Evolutionary conservation across 2,797 vertebrate genomes (phyloP), one percentile per base, ranked within the genome.

Genomic region (Melanotaenia parkinsoni): DNA sequence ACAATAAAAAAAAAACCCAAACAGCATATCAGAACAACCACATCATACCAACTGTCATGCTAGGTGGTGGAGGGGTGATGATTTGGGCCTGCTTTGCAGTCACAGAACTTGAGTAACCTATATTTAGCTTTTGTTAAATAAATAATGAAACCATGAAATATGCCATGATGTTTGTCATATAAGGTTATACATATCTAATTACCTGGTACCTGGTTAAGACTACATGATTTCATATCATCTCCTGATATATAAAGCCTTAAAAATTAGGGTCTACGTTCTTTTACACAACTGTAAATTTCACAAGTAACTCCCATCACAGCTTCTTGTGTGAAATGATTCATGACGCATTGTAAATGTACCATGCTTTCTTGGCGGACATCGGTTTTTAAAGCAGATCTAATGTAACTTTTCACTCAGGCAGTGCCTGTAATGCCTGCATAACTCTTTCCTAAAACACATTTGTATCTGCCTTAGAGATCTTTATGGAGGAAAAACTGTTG

Each of bases 401-500:
- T 28, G 5, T 13, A 26, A 22, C 40, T 24, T 40, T 59, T 20
- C 18, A 26, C 53, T 56, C 43, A 33, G 24, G 38, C 50, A 47
- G 32, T 43, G 7, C 18, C 22, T 69, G 30, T 65, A 32, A 59
- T 58, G 69, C 20, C 35, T 74, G 9, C 30, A 57, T 58, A 58
- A 64, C 62, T 66, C 67, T 28, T 30, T 47, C 20, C 30, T 30
- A 62, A 43, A 57, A 24, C 33, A 68, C 40, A 76, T 85, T 68
- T 72, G 56, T 58, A 38, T 70, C 60, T 73, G 56, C n/a, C 38
- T 43, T 40, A 9, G 20, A 63, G 40, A 54, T 63, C 59, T 67
- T 74, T 45, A 71, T 67, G 57, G 9, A n/a, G 16, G 54, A 67
- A 70, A 67, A 77, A 43, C 54, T 53, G 67, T 66, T 65, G 28